These are phyloP conservation scores for Ambastaia sidthimunki DNA, from an alignment of 2,797 vertebrate genomes.

Conservation along the genomic window DNA sequence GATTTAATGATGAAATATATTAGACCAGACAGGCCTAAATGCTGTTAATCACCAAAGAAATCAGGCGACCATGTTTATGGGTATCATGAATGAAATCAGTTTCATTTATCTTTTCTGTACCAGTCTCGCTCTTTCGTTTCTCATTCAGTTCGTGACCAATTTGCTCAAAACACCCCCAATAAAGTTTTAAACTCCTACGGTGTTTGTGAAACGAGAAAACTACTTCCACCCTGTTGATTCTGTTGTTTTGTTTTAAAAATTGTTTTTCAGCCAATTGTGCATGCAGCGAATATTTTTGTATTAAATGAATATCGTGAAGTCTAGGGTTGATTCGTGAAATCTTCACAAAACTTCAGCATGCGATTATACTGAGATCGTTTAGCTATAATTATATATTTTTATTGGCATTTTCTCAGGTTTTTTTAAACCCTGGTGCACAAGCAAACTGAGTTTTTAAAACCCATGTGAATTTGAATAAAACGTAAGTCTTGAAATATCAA, in stretches of 20 bases:
- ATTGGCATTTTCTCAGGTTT: not conserved
- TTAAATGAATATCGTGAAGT: not conserved
- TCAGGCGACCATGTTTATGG: not conserved
- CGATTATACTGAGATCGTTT: not conserved
- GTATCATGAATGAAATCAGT: not conserved
- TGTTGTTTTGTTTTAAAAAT: slow-evolving; percentile 46
- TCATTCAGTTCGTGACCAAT: not conserved
- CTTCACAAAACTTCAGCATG: not conserved
- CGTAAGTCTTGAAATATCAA: slow-evolving; percentile 37
- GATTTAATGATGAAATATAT: not conserved
- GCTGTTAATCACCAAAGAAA: slow-evolving; percentile 14
- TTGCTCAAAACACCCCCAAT: not conserved
- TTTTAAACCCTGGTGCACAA: slow-evolving; percentile 23
- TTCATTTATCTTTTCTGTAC: not conserved
- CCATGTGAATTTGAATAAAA: slow-evolving; percentile 11
- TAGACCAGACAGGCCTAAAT: not conserved
- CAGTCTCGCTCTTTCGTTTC: not conserved
- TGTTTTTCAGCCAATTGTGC: slow-evolving; percentile 44
- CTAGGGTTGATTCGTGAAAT: too few species aligned
- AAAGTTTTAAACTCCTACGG: not conserved
- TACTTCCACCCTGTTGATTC: slow-evolving; percentile 59
- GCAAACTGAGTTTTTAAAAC: too few species aligned
- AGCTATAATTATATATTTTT: slow-evolving; percentile 29
- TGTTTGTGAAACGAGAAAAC: not conserved
- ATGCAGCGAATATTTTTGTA: slow-evolving; percentile 52